Conservation (phyloP, 2,113 vertebrate genomes). For the Hippocampus zosterae region DNA sequence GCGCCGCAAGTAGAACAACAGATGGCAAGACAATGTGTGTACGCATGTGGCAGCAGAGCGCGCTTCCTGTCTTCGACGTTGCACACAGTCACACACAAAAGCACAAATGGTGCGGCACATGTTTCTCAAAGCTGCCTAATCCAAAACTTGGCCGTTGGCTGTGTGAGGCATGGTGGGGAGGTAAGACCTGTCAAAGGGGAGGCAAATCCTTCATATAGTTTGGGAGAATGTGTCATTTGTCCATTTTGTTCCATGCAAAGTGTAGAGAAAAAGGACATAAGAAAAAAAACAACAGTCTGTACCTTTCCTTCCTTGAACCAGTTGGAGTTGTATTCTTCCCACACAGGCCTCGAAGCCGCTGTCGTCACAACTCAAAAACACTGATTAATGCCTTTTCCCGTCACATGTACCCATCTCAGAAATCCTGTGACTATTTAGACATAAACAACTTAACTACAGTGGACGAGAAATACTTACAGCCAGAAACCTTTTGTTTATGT, state of each 20-base stretch:
- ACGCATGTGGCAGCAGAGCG: constrained; percentile 15
- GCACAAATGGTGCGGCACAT: constrained; percentile 11
- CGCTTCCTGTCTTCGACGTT: constrained; percentile 37
- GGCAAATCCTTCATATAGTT: not conserved
- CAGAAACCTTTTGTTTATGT: too few species aligned
- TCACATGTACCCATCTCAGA: too few species aligned
- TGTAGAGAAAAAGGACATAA: not conserved
- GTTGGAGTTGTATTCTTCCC: not conserved
- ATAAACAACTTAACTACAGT: too few species aligned
- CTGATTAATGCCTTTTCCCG: too few species aligned
- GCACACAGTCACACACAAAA: constrained; percentile 17
- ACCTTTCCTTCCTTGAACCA: not conserved
- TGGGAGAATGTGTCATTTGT: not conserved
- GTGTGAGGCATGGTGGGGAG: not conserved
- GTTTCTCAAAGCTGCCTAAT: not conserved
- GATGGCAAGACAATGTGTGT: constrained; percentile 35
- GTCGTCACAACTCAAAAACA: too few species aligned
- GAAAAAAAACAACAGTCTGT: not conserved
- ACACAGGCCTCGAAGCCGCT: too few species aligned
- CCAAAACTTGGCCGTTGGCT: not conserved
- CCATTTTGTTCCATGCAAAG: not conserved
- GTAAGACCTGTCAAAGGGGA: not conserved
- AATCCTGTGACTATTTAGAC: too few species aligned
- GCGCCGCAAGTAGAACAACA: constrained; percentile 19
- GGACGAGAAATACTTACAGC: too few species aligned